Percentiles rank a stretch among this genome's conserved stretches.
Evolutionary conservation across 2,113 vertebrate species (phyloP).

Genomic region (Cyanoderma ruficeps): DNA sequence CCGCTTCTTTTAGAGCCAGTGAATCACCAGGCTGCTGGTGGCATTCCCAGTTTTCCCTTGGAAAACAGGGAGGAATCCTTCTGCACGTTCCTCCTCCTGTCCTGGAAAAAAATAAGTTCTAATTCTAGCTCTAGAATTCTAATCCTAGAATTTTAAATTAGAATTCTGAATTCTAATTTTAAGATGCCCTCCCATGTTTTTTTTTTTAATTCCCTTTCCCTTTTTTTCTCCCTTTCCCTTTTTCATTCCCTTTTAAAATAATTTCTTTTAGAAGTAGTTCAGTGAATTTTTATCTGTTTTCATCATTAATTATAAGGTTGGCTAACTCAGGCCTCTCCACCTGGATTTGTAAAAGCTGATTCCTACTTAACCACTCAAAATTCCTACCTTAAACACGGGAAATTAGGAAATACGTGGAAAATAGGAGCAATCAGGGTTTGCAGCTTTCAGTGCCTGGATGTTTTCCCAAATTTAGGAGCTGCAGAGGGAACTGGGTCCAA

Average conservation of each 20-base stretch:
- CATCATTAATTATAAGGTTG: background rate
- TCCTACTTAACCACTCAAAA: background rate
- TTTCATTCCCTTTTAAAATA: background rate
- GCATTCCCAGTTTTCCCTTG: background rate
- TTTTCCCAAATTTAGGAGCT: background rate
- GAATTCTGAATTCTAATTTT: too few relatives aligned
- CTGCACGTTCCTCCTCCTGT: background rate
- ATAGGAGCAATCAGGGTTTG: background rate
- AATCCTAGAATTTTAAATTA: too few relatives aligned
- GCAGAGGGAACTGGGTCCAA: background rate
- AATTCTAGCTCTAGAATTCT: too few relatives aligned
- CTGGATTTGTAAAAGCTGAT: background rate
- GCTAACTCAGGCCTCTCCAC: background rate
- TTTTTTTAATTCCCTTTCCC: too few relatives aligned
- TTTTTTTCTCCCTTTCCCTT: too few relatives aligned
- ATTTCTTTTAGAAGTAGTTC: rapidly evolving
- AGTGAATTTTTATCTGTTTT: background rate
- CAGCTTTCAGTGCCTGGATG: background rate
- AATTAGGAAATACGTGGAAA: background rate
- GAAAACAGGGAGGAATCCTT: background rate
- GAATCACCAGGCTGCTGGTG: background rate
- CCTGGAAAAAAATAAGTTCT: too few relatives aligned
- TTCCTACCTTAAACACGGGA: rapidly evolving
- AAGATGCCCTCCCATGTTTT: too few relatives aligned
- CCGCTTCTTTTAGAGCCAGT: background rate